Conservation (phyloP, 1,140 invertebrate species). For the Heterodera schachtii region DNA sequence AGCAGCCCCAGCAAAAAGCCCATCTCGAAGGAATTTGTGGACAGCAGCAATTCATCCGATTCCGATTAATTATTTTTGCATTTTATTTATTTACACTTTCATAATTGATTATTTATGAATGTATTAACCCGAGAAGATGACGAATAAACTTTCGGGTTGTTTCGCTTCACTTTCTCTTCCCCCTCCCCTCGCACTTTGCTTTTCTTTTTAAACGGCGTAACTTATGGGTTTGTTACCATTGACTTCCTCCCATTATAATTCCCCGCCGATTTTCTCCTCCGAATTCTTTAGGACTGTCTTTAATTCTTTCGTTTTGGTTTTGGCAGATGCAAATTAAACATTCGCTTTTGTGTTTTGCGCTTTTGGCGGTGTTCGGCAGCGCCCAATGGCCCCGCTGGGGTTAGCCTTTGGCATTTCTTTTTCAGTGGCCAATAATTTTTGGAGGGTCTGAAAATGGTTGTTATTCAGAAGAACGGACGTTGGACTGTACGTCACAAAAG, state of each 20-base stretch:
- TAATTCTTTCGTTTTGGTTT: too few species aligned
- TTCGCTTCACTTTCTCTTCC: too few species aligned
- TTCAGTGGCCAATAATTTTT: not conserved
- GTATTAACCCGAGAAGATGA: too few species aligned
- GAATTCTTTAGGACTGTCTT: too few species aligned
- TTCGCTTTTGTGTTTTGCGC: not conserved
- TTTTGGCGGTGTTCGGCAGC: not conserved
- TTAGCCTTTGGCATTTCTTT: slow-evolving; percentile 21
- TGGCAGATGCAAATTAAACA: not conserved
- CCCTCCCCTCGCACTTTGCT: too few species aligned
- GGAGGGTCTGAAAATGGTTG: too few species aligned
- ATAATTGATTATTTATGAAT: too few species aligned
- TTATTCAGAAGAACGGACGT: slow-evolving; percentile 48
- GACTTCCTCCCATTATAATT: too few species aligned
- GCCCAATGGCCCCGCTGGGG: slow-evolving; percentile 46
- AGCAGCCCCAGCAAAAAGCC: slow-evolving; percentile 43
- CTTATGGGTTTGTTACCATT: too few species aligned
- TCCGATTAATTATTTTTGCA: not conserved
- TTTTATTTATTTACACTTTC: not conserved
- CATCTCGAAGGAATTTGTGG: slow-evolving; percentile 52
- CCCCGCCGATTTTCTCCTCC: too few species aligned
- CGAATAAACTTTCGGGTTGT: too few species aligned
- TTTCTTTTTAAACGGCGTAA: too few species aligned
- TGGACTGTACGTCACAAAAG: slow-evolving; percentile 40
- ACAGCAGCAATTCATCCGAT: slow-evolving; percentile 38